Evolutionary conservation across 2,113 vertebrate genomes (phyloP).

Genomic region (Ia io): DNA sequence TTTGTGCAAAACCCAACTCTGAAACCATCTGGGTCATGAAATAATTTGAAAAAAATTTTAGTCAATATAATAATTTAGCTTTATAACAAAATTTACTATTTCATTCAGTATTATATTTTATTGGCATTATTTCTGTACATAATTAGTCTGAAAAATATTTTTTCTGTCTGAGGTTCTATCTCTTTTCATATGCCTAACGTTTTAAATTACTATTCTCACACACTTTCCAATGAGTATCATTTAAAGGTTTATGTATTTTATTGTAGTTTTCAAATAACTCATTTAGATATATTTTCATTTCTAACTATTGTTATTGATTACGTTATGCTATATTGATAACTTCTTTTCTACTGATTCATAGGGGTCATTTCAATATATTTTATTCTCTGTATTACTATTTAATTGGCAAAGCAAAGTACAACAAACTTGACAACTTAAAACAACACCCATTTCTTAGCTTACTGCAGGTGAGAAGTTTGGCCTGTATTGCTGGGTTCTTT

Average conservation of each 20-base stretch:
- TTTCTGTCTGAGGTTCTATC: background rate
- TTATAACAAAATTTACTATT: background rate
- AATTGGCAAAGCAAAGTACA: background rate
- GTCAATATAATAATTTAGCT: background rate
- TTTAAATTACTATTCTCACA: background rate
- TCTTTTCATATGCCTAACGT: background rate
- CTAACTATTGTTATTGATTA: background rate
- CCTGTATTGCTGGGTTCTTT: background rate
- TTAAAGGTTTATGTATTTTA: background rate
- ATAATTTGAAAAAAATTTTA: background rate
- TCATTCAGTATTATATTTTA: background rate
- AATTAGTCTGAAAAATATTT: constrained; percentile 35
- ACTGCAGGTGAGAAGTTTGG: background rate
- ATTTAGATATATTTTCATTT: constrained; percentile 3
- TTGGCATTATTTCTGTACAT: background rate
- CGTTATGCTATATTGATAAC: background rate
- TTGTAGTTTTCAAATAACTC: constrained; percentile 3
- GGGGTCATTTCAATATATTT: background rate
- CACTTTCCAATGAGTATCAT: background rate
- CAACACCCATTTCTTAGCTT: background rate
- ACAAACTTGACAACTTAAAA: background rate
- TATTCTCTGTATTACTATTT: background rate
- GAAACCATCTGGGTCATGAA: background rate
- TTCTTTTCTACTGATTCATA: background rate
- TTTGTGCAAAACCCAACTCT: background rate